Conservation (phyloP, 2,113 vertebrate species). For the Coptodon rendalli region DNA sequence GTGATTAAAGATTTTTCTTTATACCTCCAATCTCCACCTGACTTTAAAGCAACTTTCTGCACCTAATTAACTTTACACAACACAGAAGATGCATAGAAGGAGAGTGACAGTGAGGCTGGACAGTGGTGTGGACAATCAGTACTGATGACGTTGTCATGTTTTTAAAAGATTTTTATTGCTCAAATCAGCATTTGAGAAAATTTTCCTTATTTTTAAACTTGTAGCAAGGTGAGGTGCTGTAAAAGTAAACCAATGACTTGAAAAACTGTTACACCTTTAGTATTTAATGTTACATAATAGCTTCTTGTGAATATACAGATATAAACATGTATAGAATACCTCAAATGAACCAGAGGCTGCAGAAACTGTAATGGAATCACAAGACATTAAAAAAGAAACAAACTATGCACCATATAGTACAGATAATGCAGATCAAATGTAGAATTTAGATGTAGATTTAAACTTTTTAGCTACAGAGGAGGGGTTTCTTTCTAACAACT, state of each 20-base stretch:
- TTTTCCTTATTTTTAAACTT: not conserved
- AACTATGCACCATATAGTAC: not conserved
- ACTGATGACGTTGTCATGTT: not conserved
- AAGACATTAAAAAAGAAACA: not conserved
- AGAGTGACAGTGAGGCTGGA: not conserved
- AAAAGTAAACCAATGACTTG: not conserved
- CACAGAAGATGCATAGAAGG: not conserved
- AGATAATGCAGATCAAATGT: not conserved
- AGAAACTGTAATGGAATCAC: not conserved
- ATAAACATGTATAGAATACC: not conserved
- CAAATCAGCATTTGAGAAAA: not conserved
- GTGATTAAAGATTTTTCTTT: not conserved
- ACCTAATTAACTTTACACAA: not conserved
- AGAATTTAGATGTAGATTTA: not conserved
- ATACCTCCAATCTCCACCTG: not conserved
- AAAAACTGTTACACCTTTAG: not conserved
- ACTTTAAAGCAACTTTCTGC: not conserved
- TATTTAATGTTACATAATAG: not conserved
- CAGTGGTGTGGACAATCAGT: not conserved
- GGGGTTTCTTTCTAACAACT: not conserved
- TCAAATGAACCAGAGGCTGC: not conserved
- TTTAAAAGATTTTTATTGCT: not conserved
- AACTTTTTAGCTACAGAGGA: not conserved
- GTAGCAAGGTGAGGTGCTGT: not conserved
- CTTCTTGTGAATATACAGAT: not conserved